Evolutionary conservation across 2,797 vertebrate genomes (phyloP), one percentile per base, ranked within the genome.

Genomic region (Gallinago nigripennis): DNA sequence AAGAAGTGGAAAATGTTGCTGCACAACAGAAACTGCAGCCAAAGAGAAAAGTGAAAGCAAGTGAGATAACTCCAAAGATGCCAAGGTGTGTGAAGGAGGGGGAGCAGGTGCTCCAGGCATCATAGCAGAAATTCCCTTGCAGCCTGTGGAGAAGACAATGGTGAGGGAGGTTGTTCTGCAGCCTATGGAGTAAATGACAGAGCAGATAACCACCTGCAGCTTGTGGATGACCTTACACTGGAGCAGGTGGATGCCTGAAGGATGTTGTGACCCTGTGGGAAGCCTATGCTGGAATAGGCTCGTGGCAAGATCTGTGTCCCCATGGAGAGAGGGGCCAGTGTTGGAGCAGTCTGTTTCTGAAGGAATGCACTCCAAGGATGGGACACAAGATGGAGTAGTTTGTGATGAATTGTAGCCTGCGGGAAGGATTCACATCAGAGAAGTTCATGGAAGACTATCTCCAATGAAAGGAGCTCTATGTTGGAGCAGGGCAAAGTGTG

Each of bases 171-270:
- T 30, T 53, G 12, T 61, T 4, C 18, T 64, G 27, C 35, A 64
- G 25, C 31, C 35, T 31, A 23, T 4, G 41, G 35, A 27, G 10
- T 4, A 10, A 4, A 25, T 0, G 1, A 7, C 9, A 31, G 17
- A 64, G 14, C 30, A 68, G 15, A 53, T 20, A 20, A 8, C 6
- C 21, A 31, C 41, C 30, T 35, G 41, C 12, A 87, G 51, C 27
- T 43, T 0, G 0, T 5, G 24, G n/a, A 88, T 23, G 45, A 48
- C 61, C 10, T 20, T n/a, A 66, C 1, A 2, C 6, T 0, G 2
- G 45, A 31, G 35, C 16, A 58, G 27, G 16, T 16, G 53, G 25
- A 19, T 30, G 9, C 8, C 14, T 4, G 1, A 63, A 82, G 19
- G 39, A 88, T 11, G 8, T 27, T 43, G 21, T 35, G 43, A 61